Conservation (phyloP, 2,888 invertebrate species). For the Himalopsyche tibetana region DNA sequence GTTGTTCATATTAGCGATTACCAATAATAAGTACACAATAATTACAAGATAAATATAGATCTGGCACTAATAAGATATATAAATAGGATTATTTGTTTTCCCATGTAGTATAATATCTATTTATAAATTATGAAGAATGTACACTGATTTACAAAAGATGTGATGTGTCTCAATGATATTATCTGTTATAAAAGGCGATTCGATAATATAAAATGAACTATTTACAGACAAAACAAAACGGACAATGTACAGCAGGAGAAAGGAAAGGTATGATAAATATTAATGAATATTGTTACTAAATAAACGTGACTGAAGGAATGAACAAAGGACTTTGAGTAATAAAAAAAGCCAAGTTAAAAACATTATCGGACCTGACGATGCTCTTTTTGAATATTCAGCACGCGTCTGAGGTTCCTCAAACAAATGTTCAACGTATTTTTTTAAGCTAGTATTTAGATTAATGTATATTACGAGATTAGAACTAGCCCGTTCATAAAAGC, state of each 20-base stretch:
- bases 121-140: constrained; percentile 39
- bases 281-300: not conserved
- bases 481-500: not conserved
- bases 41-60: constrained; percentile 39
- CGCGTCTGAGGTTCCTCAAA: not conserved
- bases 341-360: not conserved
- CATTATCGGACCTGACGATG: not conserved
- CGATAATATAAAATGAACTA: constrained; percentile 39
- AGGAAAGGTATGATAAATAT: not conserved
- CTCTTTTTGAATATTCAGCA: not conserved
- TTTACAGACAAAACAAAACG: constrained; percentile 31
- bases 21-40: constrained; percentile 35
- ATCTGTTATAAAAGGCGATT: constrained; percentile 46
- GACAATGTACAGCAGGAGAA: constrained; percentile 19
- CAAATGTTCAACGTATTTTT: not conserved
- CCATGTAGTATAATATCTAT: constrained; percentile 5
- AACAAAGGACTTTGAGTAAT: not conserved
- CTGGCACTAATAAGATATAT: constrained; percentile 34
- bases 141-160: constrained; percentile 42
- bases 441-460: constrained; percentile 18
- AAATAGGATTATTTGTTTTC: constrained; percentile 25
- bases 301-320: not conserved
- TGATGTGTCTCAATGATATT: constrained; percentile 54
- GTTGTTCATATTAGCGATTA: constrained; percentile 20
- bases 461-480: not conserved